Conservation (phyloP, 2,888 invertebrate species). For the Calameuta idolon region DNA sequence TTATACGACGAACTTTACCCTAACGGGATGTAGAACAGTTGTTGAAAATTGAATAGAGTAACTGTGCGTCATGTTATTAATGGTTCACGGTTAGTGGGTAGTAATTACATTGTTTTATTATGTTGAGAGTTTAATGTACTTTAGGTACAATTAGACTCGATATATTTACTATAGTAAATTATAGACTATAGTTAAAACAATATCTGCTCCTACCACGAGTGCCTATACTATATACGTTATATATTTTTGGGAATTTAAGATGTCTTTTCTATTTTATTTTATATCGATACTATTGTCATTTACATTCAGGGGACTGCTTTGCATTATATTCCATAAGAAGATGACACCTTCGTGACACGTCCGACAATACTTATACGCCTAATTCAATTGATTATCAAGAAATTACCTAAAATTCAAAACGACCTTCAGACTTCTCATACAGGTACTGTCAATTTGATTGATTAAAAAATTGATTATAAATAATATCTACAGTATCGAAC, state of each 20-base stretch:
- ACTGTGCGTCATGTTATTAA: not conserved
- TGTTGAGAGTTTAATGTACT: not conserved
- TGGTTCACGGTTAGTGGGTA: not conserved
- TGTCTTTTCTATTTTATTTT: too few species aligned
- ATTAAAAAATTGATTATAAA: not conserved
- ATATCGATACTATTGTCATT: too few species aligned
- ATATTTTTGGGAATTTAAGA: not conserved
- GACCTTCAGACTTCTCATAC: not conserved
- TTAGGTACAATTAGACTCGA: not conserved
- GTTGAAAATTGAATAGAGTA: not conserved
- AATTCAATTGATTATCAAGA: not conserved
- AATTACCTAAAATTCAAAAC: not conserved
- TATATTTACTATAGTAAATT: not conserved
- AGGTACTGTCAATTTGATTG: not conserved
- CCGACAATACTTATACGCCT: not conserved
- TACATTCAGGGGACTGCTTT: too few species aligned
- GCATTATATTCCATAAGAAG: too few species aligned
- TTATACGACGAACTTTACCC: not conserved
- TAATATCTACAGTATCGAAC: not conserved
- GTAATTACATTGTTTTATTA: not conserved
- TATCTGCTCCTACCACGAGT: not conserved
- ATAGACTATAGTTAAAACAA: not conserved
- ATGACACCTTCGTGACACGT: too few species aligned
- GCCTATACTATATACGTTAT: not conserved
- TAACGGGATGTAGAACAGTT: not conserved